These are phyloP conservation scores for Protosalanx chinensis DNA, from an alignment of 2,797 vertebrate species.

Conservation along the genomic window DNA sequence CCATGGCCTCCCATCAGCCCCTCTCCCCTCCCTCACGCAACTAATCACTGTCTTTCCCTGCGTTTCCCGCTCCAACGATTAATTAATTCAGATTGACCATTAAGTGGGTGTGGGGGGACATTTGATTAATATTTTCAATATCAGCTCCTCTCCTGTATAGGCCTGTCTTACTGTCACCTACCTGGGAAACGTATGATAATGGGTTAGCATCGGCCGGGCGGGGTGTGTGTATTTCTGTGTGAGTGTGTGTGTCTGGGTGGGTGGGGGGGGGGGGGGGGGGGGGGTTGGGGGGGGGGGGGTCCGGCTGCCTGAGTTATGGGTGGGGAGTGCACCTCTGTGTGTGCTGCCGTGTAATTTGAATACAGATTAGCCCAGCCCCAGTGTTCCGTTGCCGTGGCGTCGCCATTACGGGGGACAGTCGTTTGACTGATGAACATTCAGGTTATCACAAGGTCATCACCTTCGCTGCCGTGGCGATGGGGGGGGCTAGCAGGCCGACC, in stretches of 20 bases:
- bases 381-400: slow-evolving; percentile 84
- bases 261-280: not conserved
- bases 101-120: slow-evolving; percentile 74
- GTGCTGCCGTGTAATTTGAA: slow-evolving; percentile 87
- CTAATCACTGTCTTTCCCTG: slow-evolving; percentile 7
- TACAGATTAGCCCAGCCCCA: slow-evolving; percentile 87
- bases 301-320: slow-evolving; percentile 81
- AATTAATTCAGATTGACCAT: slow-evolving; percentile 92
- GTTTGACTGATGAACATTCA: slow-evolving; percentile 88
- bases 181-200: slow-evolving; percentile 87
- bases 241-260: slow-evolving; percentile 1
- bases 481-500: slow-evolving; percentile 53
- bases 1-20: slow-evolving; percentile 2
- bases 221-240: not conserved
- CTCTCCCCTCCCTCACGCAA: not conserved
- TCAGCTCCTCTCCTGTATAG: slow-evolving; percentile 74
- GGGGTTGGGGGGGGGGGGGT: not conserved
- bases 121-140: slow-evolving; percentile 91
- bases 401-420: slow-evolving; percentile 84
- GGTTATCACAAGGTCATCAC: slow-evolving; percentile 94
- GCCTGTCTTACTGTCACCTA: slow-evolving; percentile 83
- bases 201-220: slow-evolving; percentile 65
- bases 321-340: slow-evolving; percentile 71
- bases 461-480: slow-evolving; percentile 61
- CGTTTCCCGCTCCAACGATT: slow-evolving; percentile 74